A percentile compares a stretch with the other conserved stretches of the same genome.
Evolutionary conservation across 2,888 invertebrate genomes (phyloP).

Genomic region (Coleophora flavipennella): DNA sequence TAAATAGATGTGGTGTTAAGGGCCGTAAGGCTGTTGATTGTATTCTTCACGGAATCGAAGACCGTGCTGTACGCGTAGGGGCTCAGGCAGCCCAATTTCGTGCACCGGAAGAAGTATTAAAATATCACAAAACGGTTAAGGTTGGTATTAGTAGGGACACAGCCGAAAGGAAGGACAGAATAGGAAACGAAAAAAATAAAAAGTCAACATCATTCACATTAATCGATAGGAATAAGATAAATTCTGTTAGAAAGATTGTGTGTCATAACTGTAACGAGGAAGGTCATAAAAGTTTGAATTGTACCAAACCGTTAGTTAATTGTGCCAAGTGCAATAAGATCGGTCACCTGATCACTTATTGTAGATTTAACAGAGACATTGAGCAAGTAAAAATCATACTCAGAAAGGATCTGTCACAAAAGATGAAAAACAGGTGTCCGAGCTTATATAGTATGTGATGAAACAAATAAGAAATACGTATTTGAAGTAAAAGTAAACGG

Average conservation of each 20-base stretch:
- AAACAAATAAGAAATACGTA: conserved; percentile 7
- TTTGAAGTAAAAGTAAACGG: conserved; percentile 6
- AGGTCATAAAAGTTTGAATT: conserved; percentile 5
- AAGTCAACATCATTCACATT: neutral
- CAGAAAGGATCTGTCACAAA: neutral
- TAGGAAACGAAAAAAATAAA: neutral
- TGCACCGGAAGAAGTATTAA: conserved; percentile 7
- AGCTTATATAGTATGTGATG: too few species aligned
- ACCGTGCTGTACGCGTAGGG: conserved; percentile 8
- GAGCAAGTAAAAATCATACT: neutral
- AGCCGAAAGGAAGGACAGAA: neutral
- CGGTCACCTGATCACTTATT: conserved; percentile 3
- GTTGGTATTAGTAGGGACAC: neutral
- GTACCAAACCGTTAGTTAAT: conserved; percentile 3
- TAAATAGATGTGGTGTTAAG: conserved; percentile 9
- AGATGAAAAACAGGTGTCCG: neutral
- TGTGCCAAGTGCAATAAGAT: conserved; percentile 4
- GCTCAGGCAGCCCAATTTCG: conserved; percentile 8
- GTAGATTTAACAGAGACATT: neutral
- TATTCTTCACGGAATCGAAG: conserved; percentile 7
- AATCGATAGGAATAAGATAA: neutral
- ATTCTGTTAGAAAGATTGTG: neutral
- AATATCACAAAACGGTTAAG: conserved; percentile 6
- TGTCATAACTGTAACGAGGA: conserved; percentile 6
- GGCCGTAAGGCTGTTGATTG: conserved; percentile 12